A percentile compares a stretch with the other conserved stretches of the same genome.
Evolutionary conservation across 2,888 invertebrate genomes (phyloP).

Genomic region (Pollenia griseotomentosa): DNA sequence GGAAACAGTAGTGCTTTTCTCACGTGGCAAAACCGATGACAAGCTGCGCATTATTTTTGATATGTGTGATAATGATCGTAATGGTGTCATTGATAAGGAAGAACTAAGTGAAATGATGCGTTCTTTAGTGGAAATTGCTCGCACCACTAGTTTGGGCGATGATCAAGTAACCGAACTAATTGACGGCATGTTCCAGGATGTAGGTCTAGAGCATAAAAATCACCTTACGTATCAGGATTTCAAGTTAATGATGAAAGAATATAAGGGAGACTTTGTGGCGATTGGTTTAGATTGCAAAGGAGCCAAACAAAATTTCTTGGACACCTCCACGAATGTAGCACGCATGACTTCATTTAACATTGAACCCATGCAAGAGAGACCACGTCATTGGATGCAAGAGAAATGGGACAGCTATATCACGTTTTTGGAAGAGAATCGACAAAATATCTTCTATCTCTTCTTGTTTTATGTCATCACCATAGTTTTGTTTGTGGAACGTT

Average conservation of each 20-base stretch:
- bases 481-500: constrained; percentile 96
- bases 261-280: constrained; percentile 97
- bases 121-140: constrained; percentile 95
- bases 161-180: constrained; percentile 96
- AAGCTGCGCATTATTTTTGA: constrained; percentile 97
- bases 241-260: constrained; percentile 98
- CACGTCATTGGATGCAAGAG: constrained; percentile 89
- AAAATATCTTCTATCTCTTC: constrained; percentile 97
- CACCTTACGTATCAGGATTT: constrained; percentile 96
- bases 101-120: constrained; percentile 97
- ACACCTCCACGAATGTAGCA: constrained; percentile 97
- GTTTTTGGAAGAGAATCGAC: constrained; percentile 97
- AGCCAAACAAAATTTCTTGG: constrained; percentile 96
- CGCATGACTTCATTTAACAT: constrained; percentile 97
- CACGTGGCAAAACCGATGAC: constrained; percentile 96
- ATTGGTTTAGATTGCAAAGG: constrained; percentile 97
- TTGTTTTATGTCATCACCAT: constrained; percentile 97
- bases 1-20: constrained; percentile 96
- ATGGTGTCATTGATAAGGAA: constrained; percentile 96
- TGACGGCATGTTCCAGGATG: constrained; percentile 97
- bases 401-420: constrained; percentile 95
- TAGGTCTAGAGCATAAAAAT: constrained; percentile 95
- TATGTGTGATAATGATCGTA: constrained; percentile 98
- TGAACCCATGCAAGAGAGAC: constrained; percentile 90
- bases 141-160: constrained; percentile 95